Conservation (phyloP, 2,797 vertebrate genomes). For the Anolis apletophallus region DNA sequence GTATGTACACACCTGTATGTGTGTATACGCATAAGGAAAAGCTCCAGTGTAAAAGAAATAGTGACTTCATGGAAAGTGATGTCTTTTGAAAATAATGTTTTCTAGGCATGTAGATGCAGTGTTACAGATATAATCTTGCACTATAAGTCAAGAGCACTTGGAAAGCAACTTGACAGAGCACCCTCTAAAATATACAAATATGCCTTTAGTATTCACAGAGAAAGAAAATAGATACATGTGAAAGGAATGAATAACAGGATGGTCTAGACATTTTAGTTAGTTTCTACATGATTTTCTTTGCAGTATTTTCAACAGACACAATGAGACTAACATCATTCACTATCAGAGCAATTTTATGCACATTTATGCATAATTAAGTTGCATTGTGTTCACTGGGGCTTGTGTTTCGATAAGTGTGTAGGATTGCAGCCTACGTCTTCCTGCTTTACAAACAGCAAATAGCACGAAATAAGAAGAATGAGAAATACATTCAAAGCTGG, state of each 20-base stretch:
- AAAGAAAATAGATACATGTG: not conserved
- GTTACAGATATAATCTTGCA: constrained; percentile 7
- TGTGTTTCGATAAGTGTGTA: not conserved
- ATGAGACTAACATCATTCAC: not conserved
- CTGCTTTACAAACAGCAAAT: not conserved
- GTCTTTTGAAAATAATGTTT: not conserved
- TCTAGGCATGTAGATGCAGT: not conserved
- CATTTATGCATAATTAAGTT: not conserved
- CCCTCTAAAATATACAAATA: not conserved
- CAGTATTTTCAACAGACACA: not conserved
- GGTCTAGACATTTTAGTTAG: not conserved
- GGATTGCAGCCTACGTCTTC: not conserved
- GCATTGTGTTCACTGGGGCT: not conserved
- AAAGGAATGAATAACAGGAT: not conserved
- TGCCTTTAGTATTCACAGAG: not conserved
- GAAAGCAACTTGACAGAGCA: not conserved
- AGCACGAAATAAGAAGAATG: not conserved
- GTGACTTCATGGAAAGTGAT: not conserved
- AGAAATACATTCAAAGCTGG: not conserved
- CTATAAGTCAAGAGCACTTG: not conserved
- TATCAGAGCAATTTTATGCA: not conserved
- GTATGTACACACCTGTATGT: not conserved
- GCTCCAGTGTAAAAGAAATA: not conserved
- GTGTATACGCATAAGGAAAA: not conserved
- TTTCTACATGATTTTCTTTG: not conserved